Evolutionary conservation across 2,113 vertebrate genomes (phyloP).

Genomic region (Artemisiospiza belli): DNA sequence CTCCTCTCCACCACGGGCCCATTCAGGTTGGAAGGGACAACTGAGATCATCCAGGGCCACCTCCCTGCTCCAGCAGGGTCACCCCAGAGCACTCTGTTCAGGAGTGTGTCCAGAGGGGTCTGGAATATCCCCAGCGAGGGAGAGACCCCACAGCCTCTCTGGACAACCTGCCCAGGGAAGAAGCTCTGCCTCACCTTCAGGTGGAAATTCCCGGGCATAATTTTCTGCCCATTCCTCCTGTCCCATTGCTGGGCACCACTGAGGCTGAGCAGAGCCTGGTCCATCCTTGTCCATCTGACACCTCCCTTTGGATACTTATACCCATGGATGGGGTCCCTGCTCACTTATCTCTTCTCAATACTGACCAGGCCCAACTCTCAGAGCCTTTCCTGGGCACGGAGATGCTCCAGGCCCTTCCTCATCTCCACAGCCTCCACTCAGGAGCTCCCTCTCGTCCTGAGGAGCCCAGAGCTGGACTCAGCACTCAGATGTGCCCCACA

Average conservation of each 20-base stretch:
- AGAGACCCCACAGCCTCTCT: neutral
- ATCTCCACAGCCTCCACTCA: neutral
- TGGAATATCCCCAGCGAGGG: neutral
- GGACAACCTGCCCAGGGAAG: neutral
- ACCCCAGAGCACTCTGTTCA: neutral
- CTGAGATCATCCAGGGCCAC: neutral
- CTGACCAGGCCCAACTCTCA: neutral
- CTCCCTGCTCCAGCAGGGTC: neutral
- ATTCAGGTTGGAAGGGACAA: neutral
- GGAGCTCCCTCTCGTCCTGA: neutral
- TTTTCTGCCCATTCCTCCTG: neutral
- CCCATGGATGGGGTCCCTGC: neutral
- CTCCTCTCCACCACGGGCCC: accelerated
- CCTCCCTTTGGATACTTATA: neutral
- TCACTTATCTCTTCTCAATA: neutral
- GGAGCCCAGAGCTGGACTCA: neutral
- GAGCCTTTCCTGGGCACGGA: accelerated
- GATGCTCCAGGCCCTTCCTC: neutral
- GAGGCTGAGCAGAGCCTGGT: neutral
- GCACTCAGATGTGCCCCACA: neutral
- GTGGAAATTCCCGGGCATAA: neutral
- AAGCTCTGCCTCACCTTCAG: neutral
- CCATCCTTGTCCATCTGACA: neutral
- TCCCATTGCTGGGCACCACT: neutral
- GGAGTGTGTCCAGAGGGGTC: accelerated